Evolutionary conservation across 1,140 invertebrate species (phyloP), one percentile per base, ranked within the genome.

Genomic region (Colletes gigas): DNA sequence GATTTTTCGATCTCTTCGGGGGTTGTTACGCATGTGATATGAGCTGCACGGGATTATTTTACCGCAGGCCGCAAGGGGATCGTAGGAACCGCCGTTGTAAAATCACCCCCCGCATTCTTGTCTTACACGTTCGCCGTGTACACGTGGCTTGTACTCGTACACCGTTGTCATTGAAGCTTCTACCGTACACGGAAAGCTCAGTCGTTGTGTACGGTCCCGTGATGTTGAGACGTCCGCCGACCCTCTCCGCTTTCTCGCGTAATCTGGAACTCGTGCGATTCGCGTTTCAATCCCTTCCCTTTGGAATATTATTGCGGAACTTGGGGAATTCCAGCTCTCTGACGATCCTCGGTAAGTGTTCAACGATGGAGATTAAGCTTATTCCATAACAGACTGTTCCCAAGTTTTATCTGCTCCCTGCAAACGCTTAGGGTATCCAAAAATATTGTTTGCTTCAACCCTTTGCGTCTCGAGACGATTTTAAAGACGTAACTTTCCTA

Each of bases 11-110:
- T 86, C 73, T 84, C 47, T 84, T 78, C 15, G 30, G 19, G 59
- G 50, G 54, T 77, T 47, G 68, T 76, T 74, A 83, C 62, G 73
- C 81, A 44, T 55, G 44, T 15, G 68, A 78, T 78, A 84, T 44
- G 75, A 73, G 62, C 60, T 47, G 59, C 30, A 6, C 44, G 78
- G 74, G 70, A 83, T 86, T 85, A 86, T 85, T 87, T 87, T 86
- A 77, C 68, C 69, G 47, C 67, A 81, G 76, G 39, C 59, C 47
- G 17, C 66, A 60, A 19, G 54, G 68, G 78, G 52, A 68, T 76
- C 57, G 55, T 72, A 41, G 14, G 21, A 74, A 52, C 44, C 62
- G 54, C 19, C 30, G 71, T 14, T 80, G 41, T 52, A 75, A 80
- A 75, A 60, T 68, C 71, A 30, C 78, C 71, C 10, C 10, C 41